These are phyloP conservation scores for Tinea pellionella DNA, from an alignment of 2,888 invertebrate species.

Conservation along the genomic window DNA sequence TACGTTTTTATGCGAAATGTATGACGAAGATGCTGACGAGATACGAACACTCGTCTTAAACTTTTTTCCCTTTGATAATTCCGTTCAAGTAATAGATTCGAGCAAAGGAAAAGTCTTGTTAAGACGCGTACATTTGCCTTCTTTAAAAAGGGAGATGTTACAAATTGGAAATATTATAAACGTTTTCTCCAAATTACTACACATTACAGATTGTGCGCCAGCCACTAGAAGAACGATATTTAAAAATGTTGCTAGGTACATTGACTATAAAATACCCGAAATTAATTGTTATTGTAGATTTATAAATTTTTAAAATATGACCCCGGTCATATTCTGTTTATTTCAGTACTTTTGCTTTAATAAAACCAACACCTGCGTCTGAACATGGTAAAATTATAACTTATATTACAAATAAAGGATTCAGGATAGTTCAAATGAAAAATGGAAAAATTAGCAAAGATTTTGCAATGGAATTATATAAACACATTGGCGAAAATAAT, in stretches of 20 bases:
- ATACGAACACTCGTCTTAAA: constrained; percentile 77
- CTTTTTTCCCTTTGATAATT: constrained; percentile 81
- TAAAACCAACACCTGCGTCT: constrained; percentile 79
- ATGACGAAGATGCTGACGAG: constrained; percentile 78
- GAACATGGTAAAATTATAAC: constrained; percentile 82
- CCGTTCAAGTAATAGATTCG: constrained; percentile 80
- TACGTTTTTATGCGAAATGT: constrained; percentile 85
- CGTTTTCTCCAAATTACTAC: constrained; percentile 78
- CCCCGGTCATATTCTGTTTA: neutral
- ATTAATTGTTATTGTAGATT: neutral
- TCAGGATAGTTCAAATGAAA: constrained; percentile 76
- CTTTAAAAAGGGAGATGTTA: constrained; percentile 73
- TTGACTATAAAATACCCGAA: neutral
- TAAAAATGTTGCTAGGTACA: constrained; percentile 72
- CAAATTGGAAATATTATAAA: constrained; percentile 80
- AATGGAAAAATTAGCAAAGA: constrained; percentile 78
- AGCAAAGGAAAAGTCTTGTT: constrained; percentile 71
- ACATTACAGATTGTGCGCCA: constrained; percentile 78
- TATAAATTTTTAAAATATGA: neutral
- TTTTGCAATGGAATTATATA: constrained; percentile 74
- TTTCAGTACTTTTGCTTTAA: constrained; percentile 79
- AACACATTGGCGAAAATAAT: constrained; percentile 63
- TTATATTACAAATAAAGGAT: constrained; percentile 72
- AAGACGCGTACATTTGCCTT: constrained; percentile 73
- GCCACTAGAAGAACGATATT: constrained; percentile 73